Conservation (phyloP, 2,888 invertebrate genomes). For the Argynnis bischoffii region DNA sequence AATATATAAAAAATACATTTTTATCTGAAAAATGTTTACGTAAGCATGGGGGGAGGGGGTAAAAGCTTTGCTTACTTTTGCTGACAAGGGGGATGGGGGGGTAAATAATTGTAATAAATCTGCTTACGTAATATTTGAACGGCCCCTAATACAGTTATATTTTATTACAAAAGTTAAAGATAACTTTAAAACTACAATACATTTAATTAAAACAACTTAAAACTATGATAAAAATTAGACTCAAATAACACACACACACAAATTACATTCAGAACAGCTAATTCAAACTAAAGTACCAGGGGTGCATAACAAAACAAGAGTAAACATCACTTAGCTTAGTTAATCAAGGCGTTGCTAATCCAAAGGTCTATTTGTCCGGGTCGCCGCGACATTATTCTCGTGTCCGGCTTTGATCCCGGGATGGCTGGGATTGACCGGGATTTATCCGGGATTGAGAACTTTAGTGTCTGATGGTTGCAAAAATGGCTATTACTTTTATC, state of each 20-base stretch:
- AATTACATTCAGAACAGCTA: slow-evolving; percentile 9
- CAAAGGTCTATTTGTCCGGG: slow-evolving; percentile 66
- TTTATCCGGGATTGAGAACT: slow-evolving; percentile 55
- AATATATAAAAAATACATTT: too few species aligned
- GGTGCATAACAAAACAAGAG: slow-evolving; percentile 71
- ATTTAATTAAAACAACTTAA: background rate
- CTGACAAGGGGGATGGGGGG: too few species aligned
- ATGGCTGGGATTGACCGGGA: slow-evolving; percentile 49
- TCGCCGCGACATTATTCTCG: slow-evolving; percentile 75
- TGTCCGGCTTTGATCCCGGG: slow-evolving; percentile 57
- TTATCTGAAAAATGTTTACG: too few species aligned
- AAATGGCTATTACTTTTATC: slow-evolving; percentile 20
- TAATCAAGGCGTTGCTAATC: slow-evolving; percentile 74
- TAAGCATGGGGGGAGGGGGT: too few species aligned
- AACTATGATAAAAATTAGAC: background rate
- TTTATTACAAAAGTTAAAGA: background rate
- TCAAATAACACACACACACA: background rate
- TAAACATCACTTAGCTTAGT: slow-evolving; percentile 64
- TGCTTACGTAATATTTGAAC: too few species aligned
- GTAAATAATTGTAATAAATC: too few species aligned
- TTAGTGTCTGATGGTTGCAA: slow-evolving; percentile 45
- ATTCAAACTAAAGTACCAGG: slow-evolving; percentile 53
- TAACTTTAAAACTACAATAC: background rate
- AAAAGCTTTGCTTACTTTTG: too few species aligned
- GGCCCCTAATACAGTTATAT: too few species aligned